Percentiles rank a stretch among this genome's conserved stretches.
Evolutionary conservation across 2,888 invertebrate genomes (phyloP).

Genomic region (Chironomus riparius): DNA sequence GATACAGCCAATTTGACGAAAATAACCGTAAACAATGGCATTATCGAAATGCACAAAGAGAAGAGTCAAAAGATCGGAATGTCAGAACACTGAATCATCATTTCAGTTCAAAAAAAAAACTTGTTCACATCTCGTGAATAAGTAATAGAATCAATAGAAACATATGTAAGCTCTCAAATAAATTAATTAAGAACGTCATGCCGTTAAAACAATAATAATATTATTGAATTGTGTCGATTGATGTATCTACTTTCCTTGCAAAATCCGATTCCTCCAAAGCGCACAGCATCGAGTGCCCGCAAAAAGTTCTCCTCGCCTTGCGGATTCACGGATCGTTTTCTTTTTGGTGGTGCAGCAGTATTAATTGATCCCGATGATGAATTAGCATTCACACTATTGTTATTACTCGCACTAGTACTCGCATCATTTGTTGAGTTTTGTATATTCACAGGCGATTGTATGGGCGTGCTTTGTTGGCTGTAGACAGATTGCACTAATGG

Average conservation of each 20-base stretch:
- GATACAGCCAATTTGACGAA: no score
- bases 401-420: neutral
- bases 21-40: no score
- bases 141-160: no score
- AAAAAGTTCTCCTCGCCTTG: slow-evolving; percentile 78
- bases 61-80: no score
- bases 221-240: neutral
- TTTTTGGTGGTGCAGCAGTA: slow-evolving; percentile 46
- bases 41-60: no score
- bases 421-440: neutral
- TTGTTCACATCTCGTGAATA: no score
- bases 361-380: slow-evolving; percentile 37
- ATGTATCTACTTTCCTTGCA: slow-evolving; percentile 47
- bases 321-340: slow-evolving; percentile 67
- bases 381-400: slow-evolving; percentile 33
- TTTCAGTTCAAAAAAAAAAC: no score
- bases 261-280: slow-evolving; percentile 75
- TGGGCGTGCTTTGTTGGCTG: slow-evolving; percentile 43
- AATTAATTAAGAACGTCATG: neutral
- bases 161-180: no score
- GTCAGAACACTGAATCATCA: no score
- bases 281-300: slow-evolving; percentile 69
- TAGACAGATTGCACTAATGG: slow-evolving; percentile 47
- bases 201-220: neutral
- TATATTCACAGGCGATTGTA: slow-evolving; percentile 38